Evolutionary conservation across 2,888 invertebrate genomes (phyloP).

Genomic region (Chymomyza caudatula): DNA sequence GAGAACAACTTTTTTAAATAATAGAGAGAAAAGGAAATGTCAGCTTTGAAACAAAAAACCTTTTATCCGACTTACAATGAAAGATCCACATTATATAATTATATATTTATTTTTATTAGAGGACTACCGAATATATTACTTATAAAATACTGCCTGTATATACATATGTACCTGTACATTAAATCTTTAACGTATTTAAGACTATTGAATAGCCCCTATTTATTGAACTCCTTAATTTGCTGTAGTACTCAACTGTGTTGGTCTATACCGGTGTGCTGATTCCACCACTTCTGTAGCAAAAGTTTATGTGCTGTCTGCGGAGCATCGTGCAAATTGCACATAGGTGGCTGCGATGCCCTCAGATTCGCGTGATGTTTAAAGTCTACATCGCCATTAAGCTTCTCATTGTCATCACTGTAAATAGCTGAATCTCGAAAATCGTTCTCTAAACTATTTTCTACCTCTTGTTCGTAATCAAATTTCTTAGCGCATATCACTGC

Average conservation of each 20-base stretch:
- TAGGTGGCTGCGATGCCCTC: slow-evolving; percentile 66
- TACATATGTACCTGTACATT: too few species aligned
- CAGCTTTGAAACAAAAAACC: too few species aligned
- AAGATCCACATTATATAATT: too few species aligned
- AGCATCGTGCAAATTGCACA: slow-evolving; percentile 32
- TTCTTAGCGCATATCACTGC: slow-evolving; percentile 76
- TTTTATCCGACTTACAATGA: too few species aligned
- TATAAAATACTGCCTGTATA: too few species aligned
- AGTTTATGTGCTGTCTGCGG: slow-evolving; percentile 68
- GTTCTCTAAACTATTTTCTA: slow-evolving; percentile 83
- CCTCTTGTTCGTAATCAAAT: slow-evolving; percentile 86
- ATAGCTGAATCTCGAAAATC: slow-evolving; percentile 90
- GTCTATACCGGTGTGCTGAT: slow-evolving; percentile 25
- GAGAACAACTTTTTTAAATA: too few species aligned
- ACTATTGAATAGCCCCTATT: slow-evolving; percentile 63
- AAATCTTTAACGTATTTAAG: too few species aligned
- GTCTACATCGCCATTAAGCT: slow-evolving; percentile 62
- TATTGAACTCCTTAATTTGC: slow-evolving; percentile 78
- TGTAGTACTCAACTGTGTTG: slow-evolving; percentile 76
- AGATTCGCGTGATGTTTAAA: slow-evolving; percentile 59
- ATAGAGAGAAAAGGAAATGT: too few species aligned
- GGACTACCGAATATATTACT: too few species aligned
- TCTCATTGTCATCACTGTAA: slow-evolving; percentile 83
- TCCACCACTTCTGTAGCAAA: too few species aligned
- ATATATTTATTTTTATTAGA: too few species aligned